These are phyloP conservation scores for Phorcus lineatus DNA, from an alignment of 2,888 invertebrate genomes.

Conservation along the genomic window DNA sequence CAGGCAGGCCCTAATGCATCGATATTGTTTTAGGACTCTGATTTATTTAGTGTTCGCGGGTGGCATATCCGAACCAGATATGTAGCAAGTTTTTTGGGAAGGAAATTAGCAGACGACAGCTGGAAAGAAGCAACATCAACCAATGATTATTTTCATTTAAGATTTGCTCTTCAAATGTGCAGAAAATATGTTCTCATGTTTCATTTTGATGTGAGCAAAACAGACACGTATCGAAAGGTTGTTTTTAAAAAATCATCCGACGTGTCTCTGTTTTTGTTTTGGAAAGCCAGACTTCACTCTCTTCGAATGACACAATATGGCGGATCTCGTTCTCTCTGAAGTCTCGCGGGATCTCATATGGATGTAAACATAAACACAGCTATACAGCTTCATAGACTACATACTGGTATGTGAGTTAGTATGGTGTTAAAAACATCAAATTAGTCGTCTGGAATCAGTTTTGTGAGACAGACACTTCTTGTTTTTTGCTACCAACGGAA, in stretches of 20 bases:
- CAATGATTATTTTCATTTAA: not conserved
- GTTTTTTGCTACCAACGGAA: no score
- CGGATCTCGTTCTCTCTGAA: no score
- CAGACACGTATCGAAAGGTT: not conserved
- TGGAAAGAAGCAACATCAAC: not conserved
- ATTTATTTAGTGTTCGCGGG: conserved; percentile 15
- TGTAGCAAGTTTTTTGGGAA: not conserved
- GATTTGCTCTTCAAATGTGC: not conserved
- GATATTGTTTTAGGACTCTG: not conserved
- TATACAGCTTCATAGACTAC: no score
- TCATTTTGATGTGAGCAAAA: not conserved
- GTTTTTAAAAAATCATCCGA: not conserved
- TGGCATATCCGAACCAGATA: not conserved
- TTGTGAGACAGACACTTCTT: no score
- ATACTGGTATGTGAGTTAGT: no score
- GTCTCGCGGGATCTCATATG: no score
- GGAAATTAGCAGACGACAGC: not conserved
- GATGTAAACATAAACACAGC: no score
- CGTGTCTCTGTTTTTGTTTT: no score
- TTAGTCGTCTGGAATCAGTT: no score
- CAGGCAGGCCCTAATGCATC: not conserved
- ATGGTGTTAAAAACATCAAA: no score
- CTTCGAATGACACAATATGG: no score
- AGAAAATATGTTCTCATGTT: not conserved
- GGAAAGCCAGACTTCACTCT: no score